Conservation (phyloP, 2,888 invertebrate genomes). For the Trichopoda pennipes region DNA sequence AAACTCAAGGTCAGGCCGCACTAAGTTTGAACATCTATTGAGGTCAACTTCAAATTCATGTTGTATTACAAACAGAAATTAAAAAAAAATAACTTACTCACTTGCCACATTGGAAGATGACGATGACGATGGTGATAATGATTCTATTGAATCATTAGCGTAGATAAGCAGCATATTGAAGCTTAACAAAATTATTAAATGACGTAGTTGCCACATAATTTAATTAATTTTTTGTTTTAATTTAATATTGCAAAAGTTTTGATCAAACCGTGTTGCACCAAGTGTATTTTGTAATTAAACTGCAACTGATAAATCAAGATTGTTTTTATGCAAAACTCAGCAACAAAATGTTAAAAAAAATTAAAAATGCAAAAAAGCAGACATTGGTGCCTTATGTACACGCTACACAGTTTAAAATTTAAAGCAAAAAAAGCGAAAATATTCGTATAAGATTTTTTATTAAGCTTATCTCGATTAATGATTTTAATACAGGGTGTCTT, state of each 20-base stretch:
- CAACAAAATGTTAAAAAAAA: slow-evolving; percentile 1
- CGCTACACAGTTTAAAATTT: slow-evolving; percentile 5
- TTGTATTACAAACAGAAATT: neutral
- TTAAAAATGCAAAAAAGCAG: neutral
- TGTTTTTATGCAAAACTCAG: slow-evolving; percentile 37
- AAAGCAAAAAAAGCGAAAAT: too few species aligned
- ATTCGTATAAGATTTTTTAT: too few species aligned
- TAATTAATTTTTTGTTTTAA: slow-evolving; percentile 1
- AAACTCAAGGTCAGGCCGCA: slow-evolving; percentile 1
- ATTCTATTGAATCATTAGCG: slow-evolving; percentile 9
- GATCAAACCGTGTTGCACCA: slow-evolving; percentile 19
- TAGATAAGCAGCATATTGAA: slow-evolving; percentile 18
- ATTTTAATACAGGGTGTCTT: too few species aligned
- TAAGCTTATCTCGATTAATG: too few species aligned
- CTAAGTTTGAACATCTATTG: neutral
- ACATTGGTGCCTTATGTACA: neutral
- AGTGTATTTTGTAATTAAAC: slow-evolving; percentile 30
- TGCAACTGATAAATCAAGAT: slow-evolving; percentile 9
- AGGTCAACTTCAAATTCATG: slow-evolving; percentile 17
- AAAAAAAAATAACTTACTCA: slow-evolving; percentile 10
- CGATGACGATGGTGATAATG: neutral
- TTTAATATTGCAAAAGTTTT: neutral
- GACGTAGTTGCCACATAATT: slow-evolving; percentile 35
- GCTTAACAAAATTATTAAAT: slow-evolving; percentile 22
- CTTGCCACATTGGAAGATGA: slow-evolving; percentile 27